Conservation (phyloP, 2,888 invertebrate genomes). For the Bellardia pandia region DNA sequence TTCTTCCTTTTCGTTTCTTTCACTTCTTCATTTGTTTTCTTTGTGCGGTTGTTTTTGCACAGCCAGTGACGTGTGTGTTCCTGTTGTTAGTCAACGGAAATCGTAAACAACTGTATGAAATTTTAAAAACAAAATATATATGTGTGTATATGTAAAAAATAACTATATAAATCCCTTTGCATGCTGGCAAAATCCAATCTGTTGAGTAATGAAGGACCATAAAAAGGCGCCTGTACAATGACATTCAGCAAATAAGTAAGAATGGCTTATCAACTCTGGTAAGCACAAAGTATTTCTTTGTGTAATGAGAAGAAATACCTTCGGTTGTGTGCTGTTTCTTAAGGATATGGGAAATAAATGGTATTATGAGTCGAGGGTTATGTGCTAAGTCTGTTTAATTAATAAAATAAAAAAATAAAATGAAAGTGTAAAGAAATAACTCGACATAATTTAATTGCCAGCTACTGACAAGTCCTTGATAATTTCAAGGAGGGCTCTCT, state of each 20-base stretch:
- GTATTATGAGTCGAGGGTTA: neutral
- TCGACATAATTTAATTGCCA: no score
- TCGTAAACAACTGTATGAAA: conserved; percentile 48
- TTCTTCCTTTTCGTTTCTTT: no score
- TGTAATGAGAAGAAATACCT: neutral
- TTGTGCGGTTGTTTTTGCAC: neutral
- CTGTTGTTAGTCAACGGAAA: conserved; percentile 63
- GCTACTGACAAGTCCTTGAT: no score
- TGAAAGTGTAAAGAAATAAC: no score
- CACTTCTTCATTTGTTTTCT: neutral
- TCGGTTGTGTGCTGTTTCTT: neutral
- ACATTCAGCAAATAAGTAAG: neutral
- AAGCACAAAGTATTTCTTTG: neutral
- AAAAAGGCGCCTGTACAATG: neutral
- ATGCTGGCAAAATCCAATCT: conserved; percentile 45
- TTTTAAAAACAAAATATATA: conserved; percentile 9
- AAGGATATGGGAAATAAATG: neutral
- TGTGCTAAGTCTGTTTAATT: neutral
- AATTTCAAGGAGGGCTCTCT: no score
- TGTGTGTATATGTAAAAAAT: conserved; percentile 2
- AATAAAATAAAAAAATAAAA: neutral
- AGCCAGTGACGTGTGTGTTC: conserved; percentile 24
- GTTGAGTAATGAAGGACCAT: conserved; percentile 1
- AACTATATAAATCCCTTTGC: conserved; percentile 33
- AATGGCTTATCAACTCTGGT: neutral